These are phyloP conservation scores for Drosophila sulfurigaster DNA, from an alignment of 1,140 invertebrate genomes.

Conservation along the genomic window DNA sequence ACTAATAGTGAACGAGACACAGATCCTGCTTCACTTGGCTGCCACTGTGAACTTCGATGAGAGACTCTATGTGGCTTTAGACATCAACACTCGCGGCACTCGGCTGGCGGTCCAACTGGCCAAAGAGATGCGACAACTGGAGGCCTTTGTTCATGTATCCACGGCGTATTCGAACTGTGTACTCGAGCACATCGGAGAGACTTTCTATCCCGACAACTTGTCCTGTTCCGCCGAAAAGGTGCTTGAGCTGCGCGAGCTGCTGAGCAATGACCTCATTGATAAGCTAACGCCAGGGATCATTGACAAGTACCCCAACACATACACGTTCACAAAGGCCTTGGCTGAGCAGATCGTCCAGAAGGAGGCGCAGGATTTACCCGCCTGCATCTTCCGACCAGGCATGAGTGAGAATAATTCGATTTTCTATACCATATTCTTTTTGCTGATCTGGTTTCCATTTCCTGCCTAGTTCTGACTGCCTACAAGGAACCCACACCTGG, in stretches of 20 bases:
- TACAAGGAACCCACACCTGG: slow-evolving; percentile 90
- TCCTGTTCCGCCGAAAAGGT: slow-evolving; percentile 89
- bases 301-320: slow-evolving; percentile 92
- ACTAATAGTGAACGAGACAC: slow-evolving; percentile 84
- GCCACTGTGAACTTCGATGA: slow-evolving; percentile 94
- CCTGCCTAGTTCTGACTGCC: slow-evolving; percentile 89
- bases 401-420: slow-evolving; percentile 86
- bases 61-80: slow-evolving; percentile 88
- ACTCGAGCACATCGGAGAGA: slow-evolving; percentile 87
- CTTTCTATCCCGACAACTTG: slow-evolving; percentile 89
- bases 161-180: slow-evolving; percentile 91
- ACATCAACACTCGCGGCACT: slow-evolving; percentile 88
- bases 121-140: slow-evolving; percentile 88
- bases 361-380: slow-evolving; percentile 89
- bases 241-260: slow-evolving; percentile 85
- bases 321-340: slow-evolving; percentile 93
- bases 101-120: slow-evolving; percentile 86
- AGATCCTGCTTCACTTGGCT: slow-evolving; percentile 93
- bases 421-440: slow-evolving; percentile 8
- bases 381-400: slow-evolving; percentile 89
- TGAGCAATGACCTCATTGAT: slow-evolving; percentile 87
- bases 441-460: too few relatives aligned
- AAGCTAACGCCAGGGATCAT: slow-evolving; percentile 89
- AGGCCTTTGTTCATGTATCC: slow-evolving; percentile 89
- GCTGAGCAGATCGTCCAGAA: slow-evolving; percentile 90